These are phyloP conservation scores for Drosophila rhopaloa DNA, from an alignment of 1,140 invertebrate genomes.

Conservation along the genomic window DNA sequence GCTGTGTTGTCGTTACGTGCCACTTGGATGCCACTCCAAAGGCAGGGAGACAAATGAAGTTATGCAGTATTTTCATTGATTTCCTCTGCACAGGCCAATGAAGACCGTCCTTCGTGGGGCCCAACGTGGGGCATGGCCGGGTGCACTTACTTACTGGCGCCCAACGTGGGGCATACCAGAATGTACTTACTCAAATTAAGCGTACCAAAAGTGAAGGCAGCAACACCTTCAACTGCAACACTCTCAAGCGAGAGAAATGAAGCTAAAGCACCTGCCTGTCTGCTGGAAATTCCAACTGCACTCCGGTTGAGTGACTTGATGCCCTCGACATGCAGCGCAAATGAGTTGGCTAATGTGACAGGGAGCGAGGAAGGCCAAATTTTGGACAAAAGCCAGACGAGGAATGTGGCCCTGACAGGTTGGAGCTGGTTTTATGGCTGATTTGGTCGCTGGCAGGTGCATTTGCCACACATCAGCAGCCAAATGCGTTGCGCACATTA, in stretches of 20 bases:
- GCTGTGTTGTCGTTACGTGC: conserved; percentile 62
- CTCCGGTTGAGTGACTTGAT: conserved; percentile 27
- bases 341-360: conserved; percentile 52
- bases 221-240: conserved; percentile 26
- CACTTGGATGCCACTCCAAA: conserved; percentile 46
- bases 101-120: conserved; percentile 38
- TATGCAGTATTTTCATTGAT: conserved; percentile 77
- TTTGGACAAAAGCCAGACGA: conserved; percentile 33
- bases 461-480: conserved; percentile 50
- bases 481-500: conserved; percentile 57
- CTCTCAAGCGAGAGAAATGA: conserved; percentile 18
- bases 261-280: conserved; percentile 8
- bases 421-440: conserved; percentile 58
- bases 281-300: conserved; percentile 15
- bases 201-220: conserved; percentile 1
- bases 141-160: conserved; percentile 43
- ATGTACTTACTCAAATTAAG: conserved; percentile 72
- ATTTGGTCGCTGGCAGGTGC: conserved; percentile 53
- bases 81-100: conserved; percentile 53
- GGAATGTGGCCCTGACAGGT: conserved; percentile 54
- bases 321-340: conserved; percentile 42
- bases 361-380: conserved; percentile 8
- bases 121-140: conserved; percentile 1
- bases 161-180: conserved; percentile 3
- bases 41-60: conserved; percentile 58